phyloP scores from a whole-genome alignment of 1,140 invertebrate species.

The Hermetia illucens region DNA sequence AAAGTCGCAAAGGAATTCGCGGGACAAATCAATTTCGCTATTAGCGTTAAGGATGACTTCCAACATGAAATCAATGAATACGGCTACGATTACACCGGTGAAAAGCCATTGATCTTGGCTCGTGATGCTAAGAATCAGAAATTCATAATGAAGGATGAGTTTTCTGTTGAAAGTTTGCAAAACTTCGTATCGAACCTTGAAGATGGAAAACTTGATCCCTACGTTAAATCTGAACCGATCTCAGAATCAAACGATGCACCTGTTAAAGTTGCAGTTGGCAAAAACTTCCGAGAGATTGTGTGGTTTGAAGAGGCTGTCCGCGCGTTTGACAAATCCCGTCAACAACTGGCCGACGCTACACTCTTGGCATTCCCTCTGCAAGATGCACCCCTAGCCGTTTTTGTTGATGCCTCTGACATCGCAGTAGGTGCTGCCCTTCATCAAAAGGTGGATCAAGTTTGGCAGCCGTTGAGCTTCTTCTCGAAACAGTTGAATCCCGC shows the following conservation, averaged over 20 bases:
- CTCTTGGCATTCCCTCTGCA: too few relatives aligned
- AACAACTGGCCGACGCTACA: too few relatives aligned
- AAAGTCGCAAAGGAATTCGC: constrained; percentile 85
- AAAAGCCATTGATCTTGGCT: constrained; percentile 81
- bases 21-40: constrained; percentile 68
- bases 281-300: constrained; percentile 96
- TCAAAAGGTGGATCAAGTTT: too few relatives aligned
- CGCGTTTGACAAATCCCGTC: too few relatives aligned
- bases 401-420: too few relatives aligned
- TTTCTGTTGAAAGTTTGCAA: constrained; percentile 78
- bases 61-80: constrained; percentile 88
- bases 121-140: constrained; percentile 74
- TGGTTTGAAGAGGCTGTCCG: too few relatives aligned
- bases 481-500: too few relatives aligned
- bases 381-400: too few relatives aligned
- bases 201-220: constrained; percentile 73
- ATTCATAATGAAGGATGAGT: constrained; percentile 80
- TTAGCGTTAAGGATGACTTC: constrained; percentile 87
- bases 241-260: constrained; percentile 73
- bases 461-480: too few relatives aligned
- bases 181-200: constrained; percentile 79
- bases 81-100: constrained; percentile 76
- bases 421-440: too few relatives aligned
- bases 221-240: constrained; percentile 89
- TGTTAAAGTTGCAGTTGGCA: constrained; percentile 86